These are phyloP conservation scores for Sebastes trivittatus DNA, from an alignment of 2,797 vertebrate species.

Conservation along the genomic window DNA sequence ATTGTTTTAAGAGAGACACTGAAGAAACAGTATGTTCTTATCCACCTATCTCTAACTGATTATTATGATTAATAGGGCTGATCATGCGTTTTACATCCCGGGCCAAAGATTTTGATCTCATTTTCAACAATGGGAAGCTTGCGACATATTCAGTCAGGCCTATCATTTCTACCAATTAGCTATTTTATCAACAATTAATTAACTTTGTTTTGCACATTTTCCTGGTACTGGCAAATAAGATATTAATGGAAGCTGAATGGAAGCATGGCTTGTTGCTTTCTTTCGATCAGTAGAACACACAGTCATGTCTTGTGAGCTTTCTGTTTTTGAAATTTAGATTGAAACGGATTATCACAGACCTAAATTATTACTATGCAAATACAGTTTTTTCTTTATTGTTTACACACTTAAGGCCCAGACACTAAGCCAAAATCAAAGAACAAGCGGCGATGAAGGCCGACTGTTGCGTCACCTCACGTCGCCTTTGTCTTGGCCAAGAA, in stretches of 20 bases:
- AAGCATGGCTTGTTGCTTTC: neutral
- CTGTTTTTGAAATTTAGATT: conserved; percentile 31
- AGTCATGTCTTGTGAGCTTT: conserved; percentile 3
- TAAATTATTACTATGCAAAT: neutral
- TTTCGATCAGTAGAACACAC: conserved; percentile 1
- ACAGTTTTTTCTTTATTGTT: neutral
- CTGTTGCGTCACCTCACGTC: too few species aligned
- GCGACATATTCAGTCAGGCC: neutral
- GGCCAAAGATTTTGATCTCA: neutral
- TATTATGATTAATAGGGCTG: neutral
- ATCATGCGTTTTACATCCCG: neutral
- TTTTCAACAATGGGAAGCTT: neutral
- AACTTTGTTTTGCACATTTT: neutral
- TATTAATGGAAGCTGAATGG: conserved; percentile 15
- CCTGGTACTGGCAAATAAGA: neutral
- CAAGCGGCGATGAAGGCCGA: too few species aligned
- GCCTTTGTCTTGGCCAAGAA: too few species aligned
- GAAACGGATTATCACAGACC: conserved; percentile 11
- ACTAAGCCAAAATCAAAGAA: neutral
- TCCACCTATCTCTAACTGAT: neutral
- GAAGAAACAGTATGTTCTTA: neutral
- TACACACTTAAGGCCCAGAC: neutral
- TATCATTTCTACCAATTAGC: neutral
- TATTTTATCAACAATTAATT: neutral
- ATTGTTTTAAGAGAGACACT: neutral